Conservation (phyloP, 1,140 invertebrate genomes). For the Drosophila pruinosa region DNA sequence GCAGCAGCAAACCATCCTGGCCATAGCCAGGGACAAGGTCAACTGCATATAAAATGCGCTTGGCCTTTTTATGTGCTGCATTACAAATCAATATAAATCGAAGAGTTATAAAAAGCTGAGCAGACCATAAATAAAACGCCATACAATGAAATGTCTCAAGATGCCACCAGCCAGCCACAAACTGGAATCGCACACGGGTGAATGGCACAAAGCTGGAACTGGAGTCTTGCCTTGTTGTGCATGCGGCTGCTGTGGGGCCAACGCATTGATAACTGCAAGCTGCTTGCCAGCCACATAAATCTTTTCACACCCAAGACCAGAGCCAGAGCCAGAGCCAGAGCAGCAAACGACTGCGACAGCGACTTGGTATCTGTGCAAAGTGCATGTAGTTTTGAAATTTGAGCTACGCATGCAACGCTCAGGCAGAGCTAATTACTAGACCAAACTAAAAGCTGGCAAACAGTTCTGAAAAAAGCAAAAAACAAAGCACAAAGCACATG, state of each 20-base stretch:
- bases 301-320: conserved; percentile 66
- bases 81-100: conserved; percentile 79
- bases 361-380: conserved; percentile 70
- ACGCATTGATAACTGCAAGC: conserved; percentile 70
- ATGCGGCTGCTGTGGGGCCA: conserved; percentile 54
- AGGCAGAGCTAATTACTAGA: conserved; percentile 70
- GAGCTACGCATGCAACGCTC: conserved; percentile 71
- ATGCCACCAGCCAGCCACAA: conserved; percentile 56
- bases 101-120: conserved; percentile 76
- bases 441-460: conserved; percentile 55
- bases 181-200: conserved; percentile 72
- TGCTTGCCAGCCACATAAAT: conserved; percentile 69
- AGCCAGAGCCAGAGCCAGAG: conserved; percentile 22
- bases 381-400: conserved; percentile 80
- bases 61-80: conserved; percentile 55
- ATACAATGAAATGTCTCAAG: conserved; percentile 74
- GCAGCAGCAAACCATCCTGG: conserved; percentile 18
- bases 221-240: too few species aligned
- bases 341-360: conserved; percentile 13
- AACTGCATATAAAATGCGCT: conserved; percentile 53
- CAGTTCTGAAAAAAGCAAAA: conserved; percentile 31
- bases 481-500: conserved; percentile 39
- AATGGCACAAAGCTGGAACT: conserved; percentile 51
- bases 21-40: conserved; percentile 64
- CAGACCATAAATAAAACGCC: conserved; percentile 71